Base-by-base conservation (phyloP, 2,797 vertebrate genomes). In the Tinamus major region DNA sequence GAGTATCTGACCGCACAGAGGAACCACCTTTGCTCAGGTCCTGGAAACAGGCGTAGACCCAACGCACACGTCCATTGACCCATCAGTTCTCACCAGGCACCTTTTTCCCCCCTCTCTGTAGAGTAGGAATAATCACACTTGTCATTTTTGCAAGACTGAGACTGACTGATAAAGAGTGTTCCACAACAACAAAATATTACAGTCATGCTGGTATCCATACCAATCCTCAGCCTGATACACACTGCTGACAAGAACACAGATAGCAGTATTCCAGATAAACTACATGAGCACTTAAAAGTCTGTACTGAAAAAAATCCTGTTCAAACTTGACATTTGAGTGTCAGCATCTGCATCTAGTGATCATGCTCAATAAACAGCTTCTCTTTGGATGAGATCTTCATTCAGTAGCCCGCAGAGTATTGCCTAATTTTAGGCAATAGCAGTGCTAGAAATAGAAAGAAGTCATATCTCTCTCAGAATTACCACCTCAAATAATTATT, bases 201-300 rank as follows among this genome's bases (percentile, higher is more conserved):
- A 31, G 23, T 5, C 7, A 13, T 7, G 19, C 31, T 20, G 55
- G 31, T 31, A n/a, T 26, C 12, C 1, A 1, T 23, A 35, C 10
- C 39, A 37, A 42, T 14, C 8, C 19, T 33, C 23, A 11, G 26
- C 4, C 27, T 64, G 19, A 23, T 5, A 6, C 1, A 4, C 3
- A 13, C 18, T 8, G 1, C 10, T 26, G 27, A 5, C n/a, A 6
- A 2, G 3, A 20, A 1, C 0, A 9, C 3, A 23, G 63, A 56
- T 12, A 65, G 41, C 1, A 13, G 37, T 37, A 20, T 9, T 8
- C 27, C 58, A 23, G 27, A 31, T 27, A 35, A 24, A 42, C 74
- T 20, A 24, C 9, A 21, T 1, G 2, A 72, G 46, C 81, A 26
- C 49, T 37, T n/a, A 39, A 42, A 17, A 18, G 61, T 20, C 41